Conservation (phyloP, 1,140 invertebrate species). For the Streblospio benedicti region DNA sequence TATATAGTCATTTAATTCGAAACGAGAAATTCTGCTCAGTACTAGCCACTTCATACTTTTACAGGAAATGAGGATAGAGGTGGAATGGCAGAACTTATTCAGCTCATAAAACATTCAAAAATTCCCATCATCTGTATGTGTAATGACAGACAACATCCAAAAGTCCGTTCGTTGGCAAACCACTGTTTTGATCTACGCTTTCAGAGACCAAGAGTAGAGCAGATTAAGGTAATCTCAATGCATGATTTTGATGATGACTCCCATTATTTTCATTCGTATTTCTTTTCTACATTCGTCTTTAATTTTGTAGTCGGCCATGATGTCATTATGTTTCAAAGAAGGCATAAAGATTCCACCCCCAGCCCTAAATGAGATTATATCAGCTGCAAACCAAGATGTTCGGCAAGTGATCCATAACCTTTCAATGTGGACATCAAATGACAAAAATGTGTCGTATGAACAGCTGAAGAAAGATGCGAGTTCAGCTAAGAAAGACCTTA, state of each 20-base stretch:
- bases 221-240: constrained; percentile 66
- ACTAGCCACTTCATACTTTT: too few relatives aligned
- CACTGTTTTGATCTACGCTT: constrained; percentile 90
- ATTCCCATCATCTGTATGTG: constrained; percentile 98
- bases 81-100: constrained; percentile 82
- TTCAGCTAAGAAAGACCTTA: constrained; percentile 66
- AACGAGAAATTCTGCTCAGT: too few relatives aligned
- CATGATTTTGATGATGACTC: neutral
- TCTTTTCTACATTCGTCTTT: neutral
- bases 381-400: constrained; percentile 82
- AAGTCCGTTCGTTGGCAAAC: constrained; percentile 86
- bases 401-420: constrained; percentile 74
- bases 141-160: constrained; percentile 88
- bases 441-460: constrained; percentile 46
- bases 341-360: constrained; percentile 65
- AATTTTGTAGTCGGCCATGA: constrained; percentile 78
- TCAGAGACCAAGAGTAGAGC: constrained; percentile 72
- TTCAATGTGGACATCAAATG: constrained; percentile 61
- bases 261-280: neutral
- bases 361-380: constrained; percentile 73
- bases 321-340: constrained; percentile 86
- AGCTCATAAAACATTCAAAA: constrained; percentile 78
- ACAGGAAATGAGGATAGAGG: constrained; percentile 97
- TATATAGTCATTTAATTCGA: too few relatives aligned
- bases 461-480: constrained; percentile 51